Evolutionary conservation across 2,888 invertebrate species (phyloP), one percentile per base, ranked within the genome.

Genomic region (Mellilla xanthometata): DNA sequence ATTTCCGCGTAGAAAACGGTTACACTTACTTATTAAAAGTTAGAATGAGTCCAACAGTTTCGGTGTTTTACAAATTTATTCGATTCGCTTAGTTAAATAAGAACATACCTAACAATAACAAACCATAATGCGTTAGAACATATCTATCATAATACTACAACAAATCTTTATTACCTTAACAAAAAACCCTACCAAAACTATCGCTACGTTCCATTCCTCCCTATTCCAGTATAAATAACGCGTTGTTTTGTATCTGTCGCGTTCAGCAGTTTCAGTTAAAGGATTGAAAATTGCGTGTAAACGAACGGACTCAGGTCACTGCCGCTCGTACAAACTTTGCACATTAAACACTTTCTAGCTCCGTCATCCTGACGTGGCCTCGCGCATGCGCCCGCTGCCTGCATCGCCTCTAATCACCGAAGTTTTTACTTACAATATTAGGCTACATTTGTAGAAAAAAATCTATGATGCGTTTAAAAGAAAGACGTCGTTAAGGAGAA

Each of bases 261-360:
- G 32, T 46, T 39, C 22, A 33, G 32, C 40, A 39, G 45, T 43
- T 39, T 31, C 31, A 42, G 40, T 29, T 48, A 46, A 47, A 52
- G 58, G 61, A 60, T 62, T 52, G 50, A 58, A 66, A 62, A 67
- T 65, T 60, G 59, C 57, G 62, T 68, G 61, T 62, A 56, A 68
- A 63, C 66, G 62, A 65, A 65, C 64, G 62, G 54, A 51, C 52
- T 60, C 64, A 58, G 68, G 62, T 64, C 68, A 69, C 65, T 69
- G 70, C 65, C 60, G 67, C 61, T 62, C 59, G 64, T 70, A 68
- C 65, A 68, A 78, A 78, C 65, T 78, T 78, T 77, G 67, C 76
- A 76, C 77, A 76, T 76, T 71, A 65, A 72, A 65, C 74, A 78
- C 74, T 72, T 67, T 67, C 68, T 65, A 65, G 67, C 65, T 61